phyloP scores from a whole-genome alignment of 2,797 vertebrate species.

The Fistularia tabacaria region DNA sequence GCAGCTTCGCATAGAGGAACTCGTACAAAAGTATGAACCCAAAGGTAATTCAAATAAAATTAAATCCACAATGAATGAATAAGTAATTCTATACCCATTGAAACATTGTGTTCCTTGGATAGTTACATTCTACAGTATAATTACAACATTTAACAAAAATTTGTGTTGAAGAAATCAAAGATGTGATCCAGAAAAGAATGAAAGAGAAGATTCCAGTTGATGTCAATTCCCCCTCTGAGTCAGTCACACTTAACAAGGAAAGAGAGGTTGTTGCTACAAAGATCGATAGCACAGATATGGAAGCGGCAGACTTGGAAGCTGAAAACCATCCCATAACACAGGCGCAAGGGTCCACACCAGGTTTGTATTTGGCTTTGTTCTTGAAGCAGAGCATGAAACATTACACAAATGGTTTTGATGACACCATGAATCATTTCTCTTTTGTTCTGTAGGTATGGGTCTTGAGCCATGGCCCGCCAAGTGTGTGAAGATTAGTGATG shows the following conservation, averaged over 20 bases:
- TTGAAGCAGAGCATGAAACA: not conserved
- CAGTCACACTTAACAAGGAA: not conserved
- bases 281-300: not conserved
- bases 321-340: not conserved
- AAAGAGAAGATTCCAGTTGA: not conserved
- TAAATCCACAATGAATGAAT: not conserved
- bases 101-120: not conserved
- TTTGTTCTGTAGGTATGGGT: not conserved
- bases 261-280: not conserved
- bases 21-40: constrained; percentile 85
- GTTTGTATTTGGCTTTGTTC: not conserved
- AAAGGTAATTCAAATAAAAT: constrained; percentile 69
- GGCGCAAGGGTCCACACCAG: not conserved
- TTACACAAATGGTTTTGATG: too few species aligned
- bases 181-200: not conserved
- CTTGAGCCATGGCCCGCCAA: not conserved
- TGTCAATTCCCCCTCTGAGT: not conserved
- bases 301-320: not conserved
- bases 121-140: not conserved
- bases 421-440: not conserved
- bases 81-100: not conserved
- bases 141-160: not conserved
- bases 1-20: constrained; percentile 79
- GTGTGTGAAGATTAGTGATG: not conserved
- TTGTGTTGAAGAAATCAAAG: not conserved